phyloP scores from a whole-genome alignment of 2,113 vertebrate species.

The Galbula dea region DNA sequence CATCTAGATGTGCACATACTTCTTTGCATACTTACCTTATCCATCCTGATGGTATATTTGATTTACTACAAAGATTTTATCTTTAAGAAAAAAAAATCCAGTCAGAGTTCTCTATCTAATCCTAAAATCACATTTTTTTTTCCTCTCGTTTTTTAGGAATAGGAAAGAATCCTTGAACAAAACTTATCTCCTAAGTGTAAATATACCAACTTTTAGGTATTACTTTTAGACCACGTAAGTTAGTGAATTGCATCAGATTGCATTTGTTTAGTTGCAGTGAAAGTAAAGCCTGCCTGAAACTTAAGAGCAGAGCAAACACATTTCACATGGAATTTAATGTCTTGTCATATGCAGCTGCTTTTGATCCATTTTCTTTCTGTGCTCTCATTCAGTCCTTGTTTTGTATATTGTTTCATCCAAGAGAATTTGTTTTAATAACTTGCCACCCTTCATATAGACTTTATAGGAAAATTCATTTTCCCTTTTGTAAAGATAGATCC shows the following conservation, averaged over 20 bases:
- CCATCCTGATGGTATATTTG: neutral
- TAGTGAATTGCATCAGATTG: neutral
- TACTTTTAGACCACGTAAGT: neutral
- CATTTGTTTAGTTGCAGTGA: neutral
- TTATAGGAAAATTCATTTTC: neutral
- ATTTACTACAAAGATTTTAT: neutral
- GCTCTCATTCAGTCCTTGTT: neutral
- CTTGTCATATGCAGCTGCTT: neutral
- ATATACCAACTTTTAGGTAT: neutral
- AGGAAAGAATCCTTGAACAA: neutral
- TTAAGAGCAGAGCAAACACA: neutral
- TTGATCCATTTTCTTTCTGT: neutral
- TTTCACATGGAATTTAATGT: neutral
- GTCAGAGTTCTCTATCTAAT: neutral
- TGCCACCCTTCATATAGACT: neutral
- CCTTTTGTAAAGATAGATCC: neutral
- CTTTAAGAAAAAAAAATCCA: neutral
- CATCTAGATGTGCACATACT: neutral
- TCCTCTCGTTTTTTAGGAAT: neutral
- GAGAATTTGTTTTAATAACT: neutral
- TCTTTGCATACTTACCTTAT: neutral
- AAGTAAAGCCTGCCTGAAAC: neutral
- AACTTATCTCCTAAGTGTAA: neutral
- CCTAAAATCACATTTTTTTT: neutral
- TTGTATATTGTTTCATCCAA: neutral